Conservation (phyloP, 2,113 vertebrate species). For the Sinocyclocheilus anophthalmus region DNA sequence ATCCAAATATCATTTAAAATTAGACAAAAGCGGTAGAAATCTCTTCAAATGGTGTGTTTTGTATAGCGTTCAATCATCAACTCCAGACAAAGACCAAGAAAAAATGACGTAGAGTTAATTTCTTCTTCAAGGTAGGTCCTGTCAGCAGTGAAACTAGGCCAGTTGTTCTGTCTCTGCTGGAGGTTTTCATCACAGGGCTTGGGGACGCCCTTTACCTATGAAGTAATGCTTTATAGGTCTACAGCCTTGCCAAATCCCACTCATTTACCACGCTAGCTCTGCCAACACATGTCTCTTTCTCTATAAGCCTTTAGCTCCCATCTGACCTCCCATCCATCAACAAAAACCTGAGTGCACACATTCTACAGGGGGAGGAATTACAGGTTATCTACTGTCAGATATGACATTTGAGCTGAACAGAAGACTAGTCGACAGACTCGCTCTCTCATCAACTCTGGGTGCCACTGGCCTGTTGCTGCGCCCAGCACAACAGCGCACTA, state of each 20-base stretch:
- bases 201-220: background rate
- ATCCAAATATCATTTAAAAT: background rate
- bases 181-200: slow-evolving; percentile 25
- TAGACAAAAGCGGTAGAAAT: background rate
- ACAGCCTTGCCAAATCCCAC: slow-evolving; percentile 18
- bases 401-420: slow-evolving; percentile 45
- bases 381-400: slow-evolving; percentile 38
- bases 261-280: slow-evolving; percentile 22
- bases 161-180: background rate
- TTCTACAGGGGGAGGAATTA: slow-evolving; percentile 32
- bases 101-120: background rate
- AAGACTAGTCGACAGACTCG: slow-evolving; percentile 1
- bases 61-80: background rate
- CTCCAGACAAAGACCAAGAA: background rate
- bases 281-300: slow-evolving; percentile 23
- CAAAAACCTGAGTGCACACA: slow-evolving; percentile 29
- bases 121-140: background rate
- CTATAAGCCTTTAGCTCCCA: slow-evolving; percentile 32
- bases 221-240: slow-evolving; percentile 5
- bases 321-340: slow-evolving; percentile 51
- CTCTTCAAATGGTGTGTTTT: background rate
- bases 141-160: background rate
- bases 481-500: background rate
- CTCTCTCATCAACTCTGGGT: slow-evolving; percentile 19
- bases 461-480: background rate